Evolutionary conservation across 2,888 invertebrate species (phyloP), one percentile per base, ranked within the genome.

Genomic region (Physocephala rufipes): DNA sequence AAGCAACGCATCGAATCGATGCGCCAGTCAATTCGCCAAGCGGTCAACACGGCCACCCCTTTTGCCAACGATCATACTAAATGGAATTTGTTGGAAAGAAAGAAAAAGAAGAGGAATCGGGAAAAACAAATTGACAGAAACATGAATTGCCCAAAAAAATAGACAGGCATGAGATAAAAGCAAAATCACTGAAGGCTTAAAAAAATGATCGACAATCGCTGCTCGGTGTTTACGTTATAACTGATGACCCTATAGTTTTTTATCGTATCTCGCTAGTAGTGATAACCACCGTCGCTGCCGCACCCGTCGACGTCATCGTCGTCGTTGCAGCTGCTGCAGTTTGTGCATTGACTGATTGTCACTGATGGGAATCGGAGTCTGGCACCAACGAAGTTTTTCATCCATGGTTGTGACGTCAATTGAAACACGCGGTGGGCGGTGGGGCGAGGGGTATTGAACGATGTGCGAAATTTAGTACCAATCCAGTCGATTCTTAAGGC

Each of bases 191-290:
- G 43, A 51, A 43, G 68, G 68, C 68, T 26, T n/a, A n/a, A 49
- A 49, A 28, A 19, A 59, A 30, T 49, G 61, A 59, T 24, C 55
- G n/a, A 51, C 47, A 7, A 36, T 36, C 36, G 36, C 4, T 7
- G 36, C 47, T 62, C n/a, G n/a, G 24, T 51, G 61, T 68, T 68
- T 61, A 62, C 24, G 36, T 62, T 62, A 62, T 68, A 51, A 68
- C 68, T 62, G 68, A 68, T 68, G 49, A 19, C 36, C 59, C 49
- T n/a, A 15, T 68, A 59, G 59, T 68, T 68, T 68, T 68, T 68
- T 51, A 61, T 47, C 68, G 49, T 30, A 15, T 21, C 19, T 62
- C 62, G 43, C 15, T 36, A 43, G 51, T 2, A 12, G n/a, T 16
- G 15, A 13, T 51, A 7, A 21, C 51, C 7, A n/a, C 51, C 2